Evolutionary conservation across 2,888 invertebrate genomes (phyloP).

Genomic region (Drosophila antonietae): DNA sequence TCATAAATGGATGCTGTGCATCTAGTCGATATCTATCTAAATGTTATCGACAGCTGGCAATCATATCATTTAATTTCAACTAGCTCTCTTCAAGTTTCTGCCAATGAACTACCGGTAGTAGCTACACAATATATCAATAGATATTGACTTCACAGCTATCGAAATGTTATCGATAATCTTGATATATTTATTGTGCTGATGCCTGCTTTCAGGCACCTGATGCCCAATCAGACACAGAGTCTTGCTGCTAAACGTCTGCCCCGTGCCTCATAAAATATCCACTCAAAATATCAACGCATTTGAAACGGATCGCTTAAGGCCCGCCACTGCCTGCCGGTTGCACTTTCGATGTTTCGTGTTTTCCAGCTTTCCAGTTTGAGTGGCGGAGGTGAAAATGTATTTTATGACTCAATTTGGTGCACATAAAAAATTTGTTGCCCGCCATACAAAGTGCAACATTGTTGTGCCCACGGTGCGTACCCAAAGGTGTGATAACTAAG

Average conservation of each 20-base stretch:
- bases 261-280: conserved; percentile 31
- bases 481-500: conserved; percentile 60
- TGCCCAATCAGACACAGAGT: conserved; percentile 24
- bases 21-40: background rate
- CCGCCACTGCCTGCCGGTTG: conserved; percentile 19
- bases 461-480: conserved; percentile 48
- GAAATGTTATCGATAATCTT: conserved; percentile 1
- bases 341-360: conserved; percentile 22
- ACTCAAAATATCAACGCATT: conserved; percentile 34
- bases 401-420: conserved; percentile 78
- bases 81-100: background rate
- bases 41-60: conserved; percentile 1
- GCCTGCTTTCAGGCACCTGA: conserved; percentile 6
- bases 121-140: background rate
- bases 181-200: background rate
- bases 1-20: background rate
- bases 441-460: conserved; percentile 73
- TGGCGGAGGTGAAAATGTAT: conserved; percentile 68
- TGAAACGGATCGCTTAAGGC: conserved; percentile 59
- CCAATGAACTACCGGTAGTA: background rate
- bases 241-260: conserved; percentile 36
- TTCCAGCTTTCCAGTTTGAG: conserved; percentile 10
- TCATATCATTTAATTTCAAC: background rate
- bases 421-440: conserved; percentile 68
- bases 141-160: background rate